Base-by-base conservation (phyloP, 2,888 invertebrate genomes). In the Parthenolecanium corni region DNA sequence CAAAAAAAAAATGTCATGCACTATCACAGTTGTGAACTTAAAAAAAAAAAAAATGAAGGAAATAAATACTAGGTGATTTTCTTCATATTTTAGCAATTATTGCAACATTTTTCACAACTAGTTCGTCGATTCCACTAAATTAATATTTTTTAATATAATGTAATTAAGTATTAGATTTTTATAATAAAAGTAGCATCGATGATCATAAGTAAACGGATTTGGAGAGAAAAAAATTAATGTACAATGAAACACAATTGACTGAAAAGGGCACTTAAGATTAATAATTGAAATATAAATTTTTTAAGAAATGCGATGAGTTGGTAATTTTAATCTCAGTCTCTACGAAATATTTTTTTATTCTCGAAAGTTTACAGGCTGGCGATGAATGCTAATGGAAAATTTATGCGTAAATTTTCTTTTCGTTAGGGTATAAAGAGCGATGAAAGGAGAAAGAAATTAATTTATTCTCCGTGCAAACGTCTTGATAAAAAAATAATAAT, bases 1-100 rank as follows among this genome's bases (percentile, higher is more conserved):
- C 52, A 52, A n/a, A n/a, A n/a, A n/a, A n/a, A n/a, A n/a, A n/a
- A 52, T 52, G 52, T 52, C 52, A 52, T 52, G 52, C n/a, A 31
- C 52, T 52, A 52, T 52, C 52, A 52, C 52, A 52, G 52, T 31
- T 52, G 49, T 49, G 49, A 49, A 21, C 49, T 49, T 49, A 49
- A 23, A 49, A 49, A 21, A 49, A 46, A 18, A 49, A 49, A 11
- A 21, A 23, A 49, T 18, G 20, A 49, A 20, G 14, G 2, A 23
- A 49, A 23, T 14, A 49, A 49, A 49, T 21, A 49, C n/a, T 18
- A 14, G 11, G 49, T 21, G 23, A 49, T 23, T 21, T 49, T 31
- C 31, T 6, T 44, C 38, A 38, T 38, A 38, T 38, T 38, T 38
- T 11, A 12, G 9, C 44, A 44, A 14, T n/a, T 18, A 44, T 16